A percentile compares a stretch with the other conserved stretches of the same genome.
Evolutionary conservation across 1,140 invertebrate genomes (phyloP).

Genomic region (Diorhabda elongata): DNA sequence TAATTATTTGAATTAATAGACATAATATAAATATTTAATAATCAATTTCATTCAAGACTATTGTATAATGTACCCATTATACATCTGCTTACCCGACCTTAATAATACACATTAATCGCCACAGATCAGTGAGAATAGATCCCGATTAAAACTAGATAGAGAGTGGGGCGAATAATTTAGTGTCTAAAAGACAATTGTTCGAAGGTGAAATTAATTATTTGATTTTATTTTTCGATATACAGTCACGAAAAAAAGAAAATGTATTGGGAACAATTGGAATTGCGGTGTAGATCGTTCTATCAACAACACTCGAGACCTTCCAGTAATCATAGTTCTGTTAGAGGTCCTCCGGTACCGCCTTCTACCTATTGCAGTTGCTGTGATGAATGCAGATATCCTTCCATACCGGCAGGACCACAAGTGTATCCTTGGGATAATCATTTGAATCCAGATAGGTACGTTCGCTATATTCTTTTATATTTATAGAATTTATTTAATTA

Average conservation of each 20-base stretch:
- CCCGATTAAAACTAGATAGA: too few species aligned
- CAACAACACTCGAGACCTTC: constrained; percentile 52
- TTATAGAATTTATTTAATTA: too few species aligned
- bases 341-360: constrained; percentile 42
- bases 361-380: constrained; percentile 64
- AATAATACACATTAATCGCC: too few species aligned
- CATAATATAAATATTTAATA: too few species aligned
- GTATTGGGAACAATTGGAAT: constrained; percentile 88
- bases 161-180: too few species aligned
- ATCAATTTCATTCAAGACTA: too few species aligned
- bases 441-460: constrained; percentile 45
- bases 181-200: too few species aligned
- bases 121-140: too few species aligned
- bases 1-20: too few species aligned
- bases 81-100: too few species aligned
- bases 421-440: constrained; percentile 50
- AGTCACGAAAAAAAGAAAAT: constrained; percentile 90
- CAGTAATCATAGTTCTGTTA: constrained; percentile 47
- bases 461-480: neutral
- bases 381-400: constrained; percentile 63
- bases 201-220: neutral
- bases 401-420: constrained; percentile 51
- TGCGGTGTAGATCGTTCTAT: constrained; percentile 75
- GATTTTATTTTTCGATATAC: constrained; percentile 33
- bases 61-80: too few species aligned